Evolutionary conservation across 2,888 invertebrate genomes (phyloP).

Genomic region (Tromatobia lineatoria): DNA sequence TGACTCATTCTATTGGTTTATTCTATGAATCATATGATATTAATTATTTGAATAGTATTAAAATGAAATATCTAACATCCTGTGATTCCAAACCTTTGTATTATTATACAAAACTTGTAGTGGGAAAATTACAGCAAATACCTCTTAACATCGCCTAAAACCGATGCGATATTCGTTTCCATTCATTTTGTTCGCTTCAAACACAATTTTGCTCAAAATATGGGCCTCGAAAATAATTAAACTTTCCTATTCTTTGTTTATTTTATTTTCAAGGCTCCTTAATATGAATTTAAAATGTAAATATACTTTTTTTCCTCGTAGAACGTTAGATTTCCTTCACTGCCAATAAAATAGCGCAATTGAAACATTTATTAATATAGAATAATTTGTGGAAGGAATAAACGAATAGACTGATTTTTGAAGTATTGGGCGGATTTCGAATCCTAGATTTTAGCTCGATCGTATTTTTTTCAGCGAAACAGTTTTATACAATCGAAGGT

Average conservation of each 20-base stretch:
- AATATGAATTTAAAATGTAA: not conserved
- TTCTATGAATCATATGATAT: not conserved
- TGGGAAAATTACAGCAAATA: too few relatives aligned
- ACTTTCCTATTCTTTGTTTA: not conserved
- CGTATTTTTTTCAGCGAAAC: not conserved
- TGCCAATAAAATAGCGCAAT: too few relatives aligned
- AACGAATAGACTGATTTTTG: not conserved
- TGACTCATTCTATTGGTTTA: not conserved
- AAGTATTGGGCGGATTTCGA: not conserved
- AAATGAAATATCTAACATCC: not conserved
- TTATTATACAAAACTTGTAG: too few relatives aligned
- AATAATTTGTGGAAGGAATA: not conserved
- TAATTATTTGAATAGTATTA: not conserved
- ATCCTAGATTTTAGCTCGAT: not conserved
- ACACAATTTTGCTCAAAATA: too few relatives aligned
- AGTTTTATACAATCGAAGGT: conserved; percentile 11
- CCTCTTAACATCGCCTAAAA: too few relatives aligned
- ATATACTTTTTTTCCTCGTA: not conserved
- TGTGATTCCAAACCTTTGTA: not conserved
- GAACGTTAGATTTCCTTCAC: too few relatives aligned
- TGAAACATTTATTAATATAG: too few relatives aligned
- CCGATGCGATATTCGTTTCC: too few relatives aligned
- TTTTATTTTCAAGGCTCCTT: not conserved
- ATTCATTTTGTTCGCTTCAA: too few relatives aligned
- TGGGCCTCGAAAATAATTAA: too few relatives aligned